Evolutionary conservation across 2,888 invertebrate species (phyloP), one percentile per base, ranked within the genome.

Genomic region (Tubiluchus corallicola): DNA sequence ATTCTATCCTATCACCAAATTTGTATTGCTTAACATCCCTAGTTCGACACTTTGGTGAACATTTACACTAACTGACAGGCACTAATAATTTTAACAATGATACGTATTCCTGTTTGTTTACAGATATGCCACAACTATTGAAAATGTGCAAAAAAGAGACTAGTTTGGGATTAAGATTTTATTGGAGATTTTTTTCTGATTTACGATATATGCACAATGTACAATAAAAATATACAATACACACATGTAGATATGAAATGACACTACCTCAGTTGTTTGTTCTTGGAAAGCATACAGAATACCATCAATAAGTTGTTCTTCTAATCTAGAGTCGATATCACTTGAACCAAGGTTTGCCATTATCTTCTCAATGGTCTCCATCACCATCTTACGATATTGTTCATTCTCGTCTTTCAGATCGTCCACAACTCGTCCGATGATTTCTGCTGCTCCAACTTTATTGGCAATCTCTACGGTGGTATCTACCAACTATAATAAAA

Each of bases 381-480:
- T 98, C 2, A 98, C 98, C 98, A 99, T 99, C 70, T 99, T 99
- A 48, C 98, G 74, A 66, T 98, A 99, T 61, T 94, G 92, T 65
- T 99, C 98, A 62, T 96, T 94, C 66, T 98, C 98, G 62, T 99
- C 98, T 67, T 99, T 99, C 46, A 99, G 69, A 67, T 99, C 98
- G 57, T 99, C 98, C 1, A 99, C 98, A 40, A 99, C 87, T 50
- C 96, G 74, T 64, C 88, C 90, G 48, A 99, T 88, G 50, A 99
- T 99, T 71, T 98, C 98, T 0, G 94, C 90, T 3, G 94, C 87
- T n/a, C 98, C 98, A 44, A 96, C 94, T 72, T 99, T 99, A 64
- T 96, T 96, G 4, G 98, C 98, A 50, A 99, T 99, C 71, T 99
- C 98, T 1, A 99, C 98, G 0, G 98, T 99, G 0, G 98, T 99